These are phyloP conservation scores for Falco biarmicus DNA, from an alignment of 2,797 vertebrate genomes.

Conservation along the genomic window DNA sequence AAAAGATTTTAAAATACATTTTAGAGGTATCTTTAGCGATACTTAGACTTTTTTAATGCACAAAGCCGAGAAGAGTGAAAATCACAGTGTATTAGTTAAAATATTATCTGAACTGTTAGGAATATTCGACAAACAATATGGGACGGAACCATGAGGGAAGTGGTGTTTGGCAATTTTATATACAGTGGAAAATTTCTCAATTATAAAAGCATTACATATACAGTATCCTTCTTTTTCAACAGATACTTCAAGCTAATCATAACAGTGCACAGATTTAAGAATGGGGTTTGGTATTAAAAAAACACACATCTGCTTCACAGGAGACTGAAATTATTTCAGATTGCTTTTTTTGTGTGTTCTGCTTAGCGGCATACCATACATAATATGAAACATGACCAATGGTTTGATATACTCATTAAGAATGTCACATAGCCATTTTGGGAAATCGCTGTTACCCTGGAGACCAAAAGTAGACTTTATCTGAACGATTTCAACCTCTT, in stretches of 20 bases:
- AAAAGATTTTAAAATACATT: neutral
- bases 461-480: constrained; percentile 50
- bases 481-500: constrained; percentile 5
- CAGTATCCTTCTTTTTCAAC: neutral
- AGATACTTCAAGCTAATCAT: neutral
- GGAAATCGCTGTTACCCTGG: constrained; percentile 65
- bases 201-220: neutral
- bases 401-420: constrained; percentile 58
- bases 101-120: neutral
- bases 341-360: neutral
- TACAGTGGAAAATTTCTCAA: neutral
- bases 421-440: constrained; percentile 41
- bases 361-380: neutral
- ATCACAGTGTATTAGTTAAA: neutral
- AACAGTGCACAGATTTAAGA: neutral
- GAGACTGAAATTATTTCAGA: constrained; percentile 1
- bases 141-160: neutral
- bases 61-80: neutral
- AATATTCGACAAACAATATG: neutral
- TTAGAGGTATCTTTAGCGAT: neutral
- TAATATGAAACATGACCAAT: constrained; percentile 50
- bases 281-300: neutral
- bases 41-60: neutral
- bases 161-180: neutral
- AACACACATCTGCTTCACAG: neutral